Conservation (phyloP, 1,140 invertebrate species). For the Tetragonula clypearis region DNA sequence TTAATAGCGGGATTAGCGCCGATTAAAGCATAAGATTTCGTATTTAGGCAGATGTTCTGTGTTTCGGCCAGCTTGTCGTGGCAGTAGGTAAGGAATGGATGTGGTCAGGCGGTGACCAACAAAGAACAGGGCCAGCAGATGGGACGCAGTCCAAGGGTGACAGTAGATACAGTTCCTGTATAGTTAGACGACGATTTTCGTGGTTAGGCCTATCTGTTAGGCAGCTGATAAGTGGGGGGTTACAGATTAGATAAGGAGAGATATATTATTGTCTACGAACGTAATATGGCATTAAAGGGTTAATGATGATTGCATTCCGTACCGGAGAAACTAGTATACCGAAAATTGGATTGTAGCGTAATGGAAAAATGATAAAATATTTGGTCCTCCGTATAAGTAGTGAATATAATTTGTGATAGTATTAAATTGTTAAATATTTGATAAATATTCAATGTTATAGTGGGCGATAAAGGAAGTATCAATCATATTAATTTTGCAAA, state of each 20-base stretch:
- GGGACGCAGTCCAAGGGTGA: constrained; percentile 2
- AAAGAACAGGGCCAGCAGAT: constrained; percentile 4
- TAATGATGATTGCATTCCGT: too few species aligned
- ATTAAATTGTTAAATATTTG: too few species aligned
- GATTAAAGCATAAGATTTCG: neutral
- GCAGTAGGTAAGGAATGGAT: neutral
- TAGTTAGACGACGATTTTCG: neutral
- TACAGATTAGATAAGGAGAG: neutral
- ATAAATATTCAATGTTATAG: too few species aligned
- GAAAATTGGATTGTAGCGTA: too few species aligned
- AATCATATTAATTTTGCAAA: too few species aligned
- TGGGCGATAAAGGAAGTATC: too few species aligned
- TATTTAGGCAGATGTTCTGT: neutral
- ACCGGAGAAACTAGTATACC: too few species aligned
- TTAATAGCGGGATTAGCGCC: too few species aligned
- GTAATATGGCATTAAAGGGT: neutral
- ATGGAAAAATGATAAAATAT: too few species aligned
- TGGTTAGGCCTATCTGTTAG: neutral
- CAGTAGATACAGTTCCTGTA: constrained; percentile 1
- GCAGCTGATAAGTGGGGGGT: neutral
- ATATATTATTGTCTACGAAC: neutral
- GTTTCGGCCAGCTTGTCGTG: neutral
- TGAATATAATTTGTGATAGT: too few species aligned
- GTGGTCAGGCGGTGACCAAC: neutral
- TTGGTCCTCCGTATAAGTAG: too few species aligned